These are phyloP conservation scores for Oegoconia quadripuncta DNA, from an alignment of 2,888 invertebrate species.

Conservation along the genomic window DNA sequence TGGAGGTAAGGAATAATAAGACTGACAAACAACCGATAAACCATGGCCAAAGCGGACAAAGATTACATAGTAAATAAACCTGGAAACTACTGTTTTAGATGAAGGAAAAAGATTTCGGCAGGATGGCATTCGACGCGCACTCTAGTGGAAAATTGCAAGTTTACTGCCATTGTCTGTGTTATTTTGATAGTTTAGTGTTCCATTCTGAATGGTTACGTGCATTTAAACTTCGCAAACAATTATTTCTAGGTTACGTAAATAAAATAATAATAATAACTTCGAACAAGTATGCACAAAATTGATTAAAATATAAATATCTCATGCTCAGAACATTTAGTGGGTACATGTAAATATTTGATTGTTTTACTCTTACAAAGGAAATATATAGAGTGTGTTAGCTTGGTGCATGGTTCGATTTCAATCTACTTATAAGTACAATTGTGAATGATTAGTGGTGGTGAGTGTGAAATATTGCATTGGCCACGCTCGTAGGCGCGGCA, in stretches of 20 bases:
- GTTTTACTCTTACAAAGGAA: neutral
- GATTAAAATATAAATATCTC: too few relatives aligned
- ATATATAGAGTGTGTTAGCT: conserved; percentile 1
- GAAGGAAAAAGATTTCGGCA: conserved; percentile 28
- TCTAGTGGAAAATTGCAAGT: conserved; percentile 31
- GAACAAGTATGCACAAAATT: too few relatives aligned
- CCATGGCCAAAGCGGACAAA: too few relatives aligned
- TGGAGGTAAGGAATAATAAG: too few relatives aligned
- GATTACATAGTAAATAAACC: too few relatives aligned
- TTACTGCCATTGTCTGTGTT: conserved; percentile 5
- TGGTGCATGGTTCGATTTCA: conserved; percentile 34
- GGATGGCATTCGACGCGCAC: conserved; percentile 38
- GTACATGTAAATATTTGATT: too few relatives aligned
- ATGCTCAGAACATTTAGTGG: too few relatives aligned
- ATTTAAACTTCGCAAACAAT: neutral
- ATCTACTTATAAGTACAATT: conserved; percentile 59
- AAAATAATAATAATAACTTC: too few relatives aligned
- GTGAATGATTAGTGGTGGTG: conserved; percentile 63
- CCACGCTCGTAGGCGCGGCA: conserved; percentile 43
- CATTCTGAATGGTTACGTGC: too few relatives aligned
- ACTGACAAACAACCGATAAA: too few relatives aligned
- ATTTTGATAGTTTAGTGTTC: neutral
- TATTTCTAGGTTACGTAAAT: too few relatives aligned
- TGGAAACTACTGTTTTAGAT: conserved; percentile 22
- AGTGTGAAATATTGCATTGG: conserved; percentile 70